Evolutionary conservation across 2,888 invertebrate species (phyloP).

Genomic region (Adelphocoris suturalis): DNA sequence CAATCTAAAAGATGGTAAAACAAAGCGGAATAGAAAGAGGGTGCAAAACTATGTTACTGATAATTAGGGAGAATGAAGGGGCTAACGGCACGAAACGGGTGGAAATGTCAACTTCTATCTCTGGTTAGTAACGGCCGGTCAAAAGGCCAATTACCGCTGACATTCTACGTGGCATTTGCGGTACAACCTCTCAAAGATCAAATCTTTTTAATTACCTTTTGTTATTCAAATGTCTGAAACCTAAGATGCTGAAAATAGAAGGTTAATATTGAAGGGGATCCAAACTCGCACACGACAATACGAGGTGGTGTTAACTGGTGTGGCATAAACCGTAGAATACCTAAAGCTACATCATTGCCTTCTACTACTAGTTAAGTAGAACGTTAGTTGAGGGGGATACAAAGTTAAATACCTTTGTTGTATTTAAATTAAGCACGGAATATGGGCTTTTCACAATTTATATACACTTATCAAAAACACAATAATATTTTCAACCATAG

Average conservation of each 20-base stretch:
- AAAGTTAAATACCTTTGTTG: no score
- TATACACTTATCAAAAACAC: no score
- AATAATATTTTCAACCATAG: no score
- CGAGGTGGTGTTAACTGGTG: background rate
- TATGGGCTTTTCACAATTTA: no score
- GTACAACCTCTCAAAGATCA: conserved; percentile 71
- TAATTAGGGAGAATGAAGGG: conserved; percentile 66
- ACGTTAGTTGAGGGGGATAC: no score
- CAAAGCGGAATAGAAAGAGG: background rate
- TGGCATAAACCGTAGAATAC: no score
- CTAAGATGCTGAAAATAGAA: conserved; percentile 56
- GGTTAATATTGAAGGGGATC: conserved; percentile 52
- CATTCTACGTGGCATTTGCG: conserved; percentile 75
- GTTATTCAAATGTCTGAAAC: conserved; percentile 66
- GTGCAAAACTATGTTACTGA: conserved; percentile 25
- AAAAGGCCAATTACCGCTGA: conserved; percentile 74
- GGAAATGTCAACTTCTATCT: conserved; percentile 69
- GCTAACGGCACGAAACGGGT: conserved; percentile 64
- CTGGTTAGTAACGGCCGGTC: conserved; percentile 73
- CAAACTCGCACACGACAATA: background rate
- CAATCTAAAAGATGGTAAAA: no score
- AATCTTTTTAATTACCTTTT: conserved; percentile 69
- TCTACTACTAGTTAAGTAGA: no score
- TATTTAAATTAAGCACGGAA: no score
- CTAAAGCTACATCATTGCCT: no score